A percentile compares a stretch with the other conserved stretches of the same genome.
Conservation (phyloP, 2,797 vertebrate species). For the Phoebastria nigripes region DNA sequence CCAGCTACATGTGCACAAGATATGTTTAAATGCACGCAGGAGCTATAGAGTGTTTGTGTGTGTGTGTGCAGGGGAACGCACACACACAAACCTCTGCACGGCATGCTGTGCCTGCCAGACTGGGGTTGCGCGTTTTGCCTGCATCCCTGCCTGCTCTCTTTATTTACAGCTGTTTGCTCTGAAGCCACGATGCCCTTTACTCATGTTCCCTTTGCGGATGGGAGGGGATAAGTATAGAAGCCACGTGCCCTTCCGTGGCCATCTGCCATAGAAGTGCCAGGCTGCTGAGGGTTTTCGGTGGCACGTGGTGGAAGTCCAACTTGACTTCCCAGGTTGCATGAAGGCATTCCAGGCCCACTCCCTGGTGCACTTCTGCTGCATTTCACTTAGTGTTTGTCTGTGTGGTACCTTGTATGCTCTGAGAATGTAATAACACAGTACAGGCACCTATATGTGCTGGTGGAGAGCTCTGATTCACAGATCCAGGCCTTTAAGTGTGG, state of each 20-base stretch:
- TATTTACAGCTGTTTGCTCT: neutral
- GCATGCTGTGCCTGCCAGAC: neutral
- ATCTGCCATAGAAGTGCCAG: neutral
- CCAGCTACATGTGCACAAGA: rapidly evolving
- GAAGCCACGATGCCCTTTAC: neutral
- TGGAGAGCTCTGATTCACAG: neutral
- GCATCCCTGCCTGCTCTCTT: neutral
- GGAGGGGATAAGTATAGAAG: neutral
- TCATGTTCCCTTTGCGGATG: rapidly evolving
- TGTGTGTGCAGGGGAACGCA: rapidly evolving
- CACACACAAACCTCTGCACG: neutral
- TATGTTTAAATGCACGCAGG: neutral
- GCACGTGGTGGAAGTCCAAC: rapidly evolving
- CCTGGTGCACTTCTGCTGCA: neutral
- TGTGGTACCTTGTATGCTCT: neutral
- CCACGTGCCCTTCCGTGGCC: neutral
- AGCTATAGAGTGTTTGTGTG: neutral
- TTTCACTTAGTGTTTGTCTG: neutral
- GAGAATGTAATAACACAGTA: neutral
- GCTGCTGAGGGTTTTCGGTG: neutral
- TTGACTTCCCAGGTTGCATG: too few species aligned
- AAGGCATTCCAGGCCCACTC: neutral
- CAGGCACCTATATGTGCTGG: neutral
- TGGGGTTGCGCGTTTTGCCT: neutral
- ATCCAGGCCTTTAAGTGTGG: neutral